Evolutionary conservation across 2,113 vertebrate species (phyloP), one percentile per base, ranked within the genome.

Genomic region (Lepus americanus): DNA sequence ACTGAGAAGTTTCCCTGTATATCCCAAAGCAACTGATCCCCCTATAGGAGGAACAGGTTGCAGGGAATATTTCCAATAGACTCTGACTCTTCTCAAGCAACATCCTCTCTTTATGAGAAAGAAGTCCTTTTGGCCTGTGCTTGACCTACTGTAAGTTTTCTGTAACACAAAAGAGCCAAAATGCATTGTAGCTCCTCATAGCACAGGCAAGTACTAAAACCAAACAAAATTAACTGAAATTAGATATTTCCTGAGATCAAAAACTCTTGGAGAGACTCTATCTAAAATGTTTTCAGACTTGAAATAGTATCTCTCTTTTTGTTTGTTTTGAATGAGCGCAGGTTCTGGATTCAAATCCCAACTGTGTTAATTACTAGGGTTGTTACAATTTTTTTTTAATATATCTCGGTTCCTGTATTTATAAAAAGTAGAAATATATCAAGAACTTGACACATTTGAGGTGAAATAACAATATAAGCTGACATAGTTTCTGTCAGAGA

Each of bases 341-440:
- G 7, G 31, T 27, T 95, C 86, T 64, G 17, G 9, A 77, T 55
- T 87, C 69, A 96, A 78, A 64, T 86, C 10, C 63, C 44, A 90
- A 20, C 27, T 89, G 10, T 76, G 23, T 61, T 69, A 49, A 66
- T 70, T 74, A 70, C 1, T 67, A 64, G 11, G 23, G 49, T 12
- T 92, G 10, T 63, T 90, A 33, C 23, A 82, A 87, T 84, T 76
- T 81, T 73, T 1, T 53, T 90, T 92, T 76, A 70, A 61, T 79
- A 5, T 36, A n/a, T 51, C 86, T 92, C 84, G 12, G 3, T 70
- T 90, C 95, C 36, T 73, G 83, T 92, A 79, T 87, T 22, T 59
- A 88, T 59, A 84, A 77, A 73, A 91, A 84, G 77, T 22, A 94
- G 19, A 91, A 95, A 39, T 33, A 36, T 13, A 80, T 11, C 17